Conservation (phyloP, 30 jellyfish, hydroid and myxozoan genomes). For the Mastigias papua region DNA sequence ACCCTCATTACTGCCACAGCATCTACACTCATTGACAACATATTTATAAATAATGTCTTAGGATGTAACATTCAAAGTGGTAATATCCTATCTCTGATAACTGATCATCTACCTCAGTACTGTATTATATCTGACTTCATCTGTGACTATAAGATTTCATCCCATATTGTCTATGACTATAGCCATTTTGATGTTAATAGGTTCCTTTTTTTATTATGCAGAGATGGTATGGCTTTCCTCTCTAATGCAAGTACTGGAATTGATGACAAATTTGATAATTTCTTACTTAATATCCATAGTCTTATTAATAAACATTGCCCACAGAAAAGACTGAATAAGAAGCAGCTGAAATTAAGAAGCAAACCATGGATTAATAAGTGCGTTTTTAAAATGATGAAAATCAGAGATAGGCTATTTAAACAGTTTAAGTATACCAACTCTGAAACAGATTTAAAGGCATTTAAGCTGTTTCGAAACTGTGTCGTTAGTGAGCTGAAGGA, state of each 20-base stretch:
- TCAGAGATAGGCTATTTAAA: slow-evolving; percentile 15
- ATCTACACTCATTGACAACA: slow-evolving; percentile 52
- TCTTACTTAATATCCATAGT: not conserved
- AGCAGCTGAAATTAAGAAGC: not conserved
- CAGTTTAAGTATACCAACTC: too few species aligned
- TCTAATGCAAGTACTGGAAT: not conserved
- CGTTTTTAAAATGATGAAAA: slow-evolving; percentile 9
- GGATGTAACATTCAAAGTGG: slow-evolving; percentile 58
- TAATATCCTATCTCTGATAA: slow-evolving; percentile 51
- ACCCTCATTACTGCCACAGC: slow-evolving; percentile 34
- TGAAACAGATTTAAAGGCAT: not conserved
- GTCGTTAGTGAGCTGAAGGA: slow-evolving; percentile 24
- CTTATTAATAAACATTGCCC: slow-evolving; percentile 9
- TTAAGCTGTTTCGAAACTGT: slow-evolving; percentile 10
- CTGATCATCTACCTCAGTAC: slow-evolving; percentile 58
- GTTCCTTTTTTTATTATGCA: slow-evolving; percentile 46
- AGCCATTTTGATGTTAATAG: slow-evolving; percentile 31
- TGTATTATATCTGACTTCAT: slow-evolving; percentile 23
- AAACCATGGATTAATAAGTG: slow-evolving; percentile 39
- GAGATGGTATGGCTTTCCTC: not conserved
- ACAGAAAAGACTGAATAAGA: not conserved
- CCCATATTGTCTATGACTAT: slow-evolving; percentile 46
- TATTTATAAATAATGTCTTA: slow-evolving; percentile 23
- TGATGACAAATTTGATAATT: not conserved
- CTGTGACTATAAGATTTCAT: slow-evolving; percentile 24